Evolutionary conservation across 2,888 invertebrate species (phyloP).

Genomic region (Beris chalybata): DNA sequence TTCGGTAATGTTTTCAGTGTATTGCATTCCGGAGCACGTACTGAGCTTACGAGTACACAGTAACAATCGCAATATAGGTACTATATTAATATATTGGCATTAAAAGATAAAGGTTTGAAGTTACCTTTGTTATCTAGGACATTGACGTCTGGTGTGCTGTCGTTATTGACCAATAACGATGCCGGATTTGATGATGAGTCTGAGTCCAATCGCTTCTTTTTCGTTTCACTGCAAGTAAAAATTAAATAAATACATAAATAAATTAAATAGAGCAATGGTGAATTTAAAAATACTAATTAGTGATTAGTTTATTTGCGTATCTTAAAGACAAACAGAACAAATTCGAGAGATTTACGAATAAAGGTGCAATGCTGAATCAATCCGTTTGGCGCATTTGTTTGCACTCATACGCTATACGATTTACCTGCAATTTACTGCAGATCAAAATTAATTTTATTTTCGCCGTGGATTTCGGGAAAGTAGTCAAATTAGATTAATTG

Average conservation of each 20-base stretch:
- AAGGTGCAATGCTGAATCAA: background rate
- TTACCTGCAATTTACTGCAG: conserved; percentile 25
- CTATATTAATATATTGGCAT: too few species aligned
- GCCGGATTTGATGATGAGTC: conserved; percentile 43
- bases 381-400: conserved; percentile 8
- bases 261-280: background rate
- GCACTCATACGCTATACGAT: conserved; percentile 24
- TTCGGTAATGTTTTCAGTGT: conserved; percentile 13
- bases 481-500: background rate
- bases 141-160: conserved; percentile 42
- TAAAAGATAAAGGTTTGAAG: conserved; percentile 41
- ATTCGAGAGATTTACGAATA: background rate
- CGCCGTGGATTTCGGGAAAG: conserved; percentile 18
- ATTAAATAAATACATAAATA: conserved; percentile 16
- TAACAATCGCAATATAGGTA: too few species aligned
- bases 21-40: conserved; percentile 33
- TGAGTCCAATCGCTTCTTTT: conserved; percentile 52
- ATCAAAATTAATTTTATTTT: conserved; percentile 26
- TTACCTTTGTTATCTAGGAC: conserved; percentile 61
- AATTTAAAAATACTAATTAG: background rate
- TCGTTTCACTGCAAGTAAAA: conserved; percentile 49
- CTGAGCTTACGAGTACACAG: too few species aligned
- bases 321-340: too few species aligned
- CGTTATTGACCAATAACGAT: conserved; percentile 44
- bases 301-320: too few species aligned